phyloP scores from a whole-genome alignment of 2,797 vertebrate species.

The Amniataba percoides region DNA sequence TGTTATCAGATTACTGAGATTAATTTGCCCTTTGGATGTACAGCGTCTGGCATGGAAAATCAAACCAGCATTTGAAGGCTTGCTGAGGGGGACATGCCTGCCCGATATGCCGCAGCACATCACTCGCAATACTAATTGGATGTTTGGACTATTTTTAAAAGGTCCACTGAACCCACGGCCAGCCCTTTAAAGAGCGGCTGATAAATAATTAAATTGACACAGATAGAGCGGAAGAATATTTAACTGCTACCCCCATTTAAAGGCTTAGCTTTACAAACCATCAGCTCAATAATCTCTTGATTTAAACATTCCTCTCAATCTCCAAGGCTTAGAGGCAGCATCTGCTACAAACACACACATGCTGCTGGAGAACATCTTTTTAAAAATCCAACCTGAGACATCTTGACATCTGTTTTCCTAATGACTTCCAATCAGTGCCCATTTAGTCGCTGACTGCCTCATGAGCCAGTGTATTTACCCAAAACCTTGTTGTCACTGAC shows the following conservation, averaged over 20 bases:
- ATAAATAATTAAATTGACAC: slow-evolving; percentile 80
- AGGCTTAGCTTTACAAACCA: slow-evolving; percentile 72
- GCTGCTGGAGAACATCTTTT: slow-evolving; percentile 47
- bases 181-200: slow-evolving; percentile 60
- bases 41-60: slow-evolving; percentile 61
- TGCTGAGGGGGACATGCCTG: slow-evolving; percentile 58
- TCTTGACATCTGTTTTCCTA: slow-evolving; percentile 77
- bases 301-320: slow-evolving; percentile 75
- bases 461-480: slow-evolving; percentile 26
- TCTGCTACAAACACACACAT: slow-evolving; percentile 64
- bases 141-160: slow-evolving; percentile 76
- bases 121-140: slow-evolving; percentile 68
- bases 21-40: slow-evolving; percentile 62
- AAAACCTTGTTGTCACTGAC: slow-evolving; percentile 24
- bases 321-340: slow-evolving; percentile 70
- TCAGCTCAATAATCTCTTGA: slow-evolving; percentile 76
- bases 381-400: slow-evolving; percentile 71
- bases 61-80: slow-evolving; percentile 63
- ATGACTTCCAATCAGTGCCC: slow-evolving; percentile 70
- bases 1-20: slow-evolving; percentile 67
- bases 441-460: slow-evolving; percentile 46
- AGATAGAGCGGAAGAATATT: slow-evolving; percentile 74
- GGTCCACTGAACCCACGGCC: slow-evolving; percentile 50
- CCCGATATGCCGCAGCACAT: slow-evolving; percentile 59
- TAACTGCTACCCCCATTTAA: slow-evolving; percentile 74